Evolutionary conservation across 2,113 vertebrate genomes (phyloP).

Genomic region (Cygnus atratus): DNA sequence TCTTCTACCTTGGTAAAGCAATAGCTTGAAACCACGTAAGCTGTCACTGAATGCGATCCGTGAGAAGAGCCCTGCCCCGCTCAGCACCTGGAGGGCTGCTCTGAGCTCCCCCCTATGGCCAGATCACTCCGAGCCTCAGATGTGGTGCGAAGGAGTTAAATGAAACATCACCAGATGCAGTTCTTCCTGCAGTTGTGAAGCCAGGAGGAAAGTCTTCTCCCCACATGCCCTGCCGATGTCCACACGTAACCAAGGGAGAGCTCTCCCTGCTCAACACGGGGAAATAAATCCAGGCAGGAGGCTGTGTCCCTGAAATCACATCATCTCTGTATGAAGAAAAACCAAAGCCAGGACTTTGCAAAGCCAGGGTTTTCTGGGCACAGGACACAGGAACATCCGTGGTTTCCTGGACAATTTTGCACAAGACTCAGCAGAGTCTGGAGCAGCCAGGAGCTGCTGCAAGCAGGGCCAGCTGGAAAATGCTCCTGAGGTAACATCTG

Average conservation of each 20-base stretch:
- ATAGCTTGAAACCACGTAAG: not conserved
- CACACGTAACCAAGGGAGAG: not conserved
- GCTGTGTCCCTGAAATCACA: not conserved
- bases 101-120: accelerated
- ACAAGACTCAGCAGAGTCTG: not conserved
- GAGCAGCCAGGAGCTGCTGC: not conserved
- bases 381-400: accelerated
- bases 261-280: not conserved
- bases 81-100: not conserved
- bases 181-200: not conserved
- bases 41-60: not conserved
- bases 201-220: not conserved
- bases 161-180: not conserved
- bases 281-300: not conserved
- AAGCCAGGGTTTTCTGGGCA: not conserved
- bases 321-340: not conserved
- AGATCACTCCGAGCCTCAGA: not conserved
- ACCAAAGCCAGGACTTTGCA: not conserved
- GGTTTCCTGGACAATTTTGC: not conserved
- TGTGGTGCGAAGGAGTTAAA: not conserved
- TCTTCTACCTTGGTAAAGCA: not conserved
- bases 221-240: accelerated
- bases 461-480: constrained; percentile 8
- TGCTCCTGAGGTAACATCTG: constrained; percentile 37
- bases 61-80: not conserved